Conservation (phyloP, 2,113 vertebrate species). For the Axis porcinus region DNA sequence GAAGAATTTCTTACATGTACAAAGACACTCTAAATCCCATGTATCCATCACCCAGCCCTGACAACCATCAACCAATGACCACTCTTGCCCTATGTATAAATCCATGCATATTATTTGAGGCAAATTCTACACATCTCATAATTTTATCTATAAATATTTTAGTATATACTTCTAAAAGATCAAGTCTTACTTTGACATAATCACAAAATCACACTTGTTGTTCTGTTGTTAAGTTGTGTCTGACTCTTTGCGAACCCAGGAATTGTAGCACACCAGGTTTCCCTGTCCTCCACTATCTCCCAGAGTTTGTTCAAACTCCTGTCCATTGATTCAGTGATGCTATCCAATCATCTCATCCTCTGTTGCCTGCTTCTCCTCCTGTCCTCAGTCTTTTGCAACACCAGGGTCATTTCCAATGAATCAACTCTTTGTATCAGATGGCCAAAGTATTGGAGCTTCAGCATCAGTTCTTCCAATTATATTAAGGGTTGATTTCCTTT, state of each 20-base stretch:
- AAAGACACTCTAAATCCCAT: background rate
- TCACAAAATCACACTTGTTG: background rate
- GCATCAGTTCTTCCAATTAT: background rate
- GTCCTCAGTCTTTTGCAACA: background rate
- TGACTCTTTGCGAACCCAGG: background rate
- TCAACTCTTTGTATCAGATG: background rate
- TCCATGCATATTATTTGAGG: background rate
- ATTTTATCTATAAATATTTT: slow-evolving; percentile 15
- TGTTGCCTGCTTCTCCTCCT: background rate
- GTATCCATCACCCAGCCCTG: background rate
- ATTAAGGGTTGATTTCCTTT: background rate
- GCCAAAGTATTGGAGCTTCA: background rate
- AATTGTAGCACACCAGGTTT: background rate
- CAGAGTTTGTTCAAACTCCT: background rate
- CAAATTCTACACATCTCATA: background rate
- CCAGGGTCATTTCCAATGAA: background rate
- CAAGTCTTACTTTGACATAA: background rate
- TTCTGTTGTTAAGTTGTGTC: background rate
- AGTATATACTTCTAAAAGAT: background rate
- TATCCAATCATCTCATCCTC: background rate
- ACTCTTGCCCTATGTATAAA: background rate
- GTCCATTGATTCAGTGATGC: background rate
- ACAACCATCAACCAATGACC: background rate
- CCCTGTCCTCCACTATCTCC: background rate
- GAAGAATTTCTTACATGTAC: background rate